These are phyloP conservation scores for Embidobia sp. DNA, from an alignment of 2,888 invertebrate species.

Conservation along the genomic window DNA sequence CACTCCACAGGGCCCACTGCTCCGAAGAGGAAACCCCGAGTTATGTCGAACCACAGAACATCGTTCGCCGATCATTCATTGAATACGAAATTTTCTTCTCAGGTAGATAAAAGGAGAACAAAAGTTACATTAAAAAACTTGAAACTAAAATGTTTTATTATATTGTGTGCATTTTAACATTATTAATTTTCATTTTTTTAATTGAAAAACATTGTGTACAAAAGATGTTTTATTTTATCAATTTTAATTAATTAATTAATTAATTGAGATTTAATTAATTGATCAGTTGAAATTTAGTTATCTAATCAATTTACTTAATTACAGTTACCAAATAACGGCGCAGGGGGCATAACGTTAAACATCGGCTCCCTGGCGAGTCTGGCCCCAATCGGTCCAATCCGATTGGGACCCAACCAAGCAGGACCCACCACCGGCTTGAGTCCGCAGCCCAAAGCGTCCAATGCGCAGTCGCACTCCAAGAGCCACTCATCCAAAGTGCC, in stretches of 20 bases:
- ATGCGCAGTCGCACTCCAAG: constrained; percentile 61
- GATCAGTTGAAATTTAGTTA: no score
- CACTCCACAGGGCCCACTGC: not conserved
- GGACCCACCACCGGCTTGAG: constrained; percentile 7
- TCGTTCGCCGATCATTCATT: constrained; percentile 72
- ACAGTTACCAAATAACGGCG: constrained; percentile 67
- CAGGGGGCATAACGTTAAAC: constrained; percentile 80
- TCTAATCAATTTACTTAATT: no score
- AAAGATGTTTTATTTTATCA: no score
- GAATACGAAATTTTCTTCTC: constrained; percentile 70
- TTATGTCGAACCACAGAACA: constrained; percentile 70
- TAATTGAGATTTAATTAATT: no score
- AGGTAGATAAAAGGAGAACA: constrained; percentile 66
- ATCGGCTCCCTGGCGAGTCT: constrained; percentile 80
- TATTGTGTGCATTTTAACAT: no score
- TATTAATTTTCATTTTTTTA: no score
- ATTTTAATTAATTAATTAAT: no score
- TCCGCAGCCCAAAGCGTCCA: constrained; percentile 7
- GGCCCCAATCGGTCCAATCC: constrained; percentile 79
- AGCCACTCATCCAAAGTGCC: constrained; percentile 67
- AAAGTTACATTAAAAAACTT: not conserved
- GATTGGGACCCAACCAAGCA: constrained; percentile 72
- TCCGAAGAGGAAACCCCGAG: constrained; percentile 72
- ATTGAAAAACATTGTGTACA: no score
- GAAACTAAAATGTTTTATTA: no score